These are phyloP conservation scores for Pseudomyrmex flavicornis DNA, from an alignment of 1,140 invertebrate genomes.

Conservation along the genomic window DNA sequence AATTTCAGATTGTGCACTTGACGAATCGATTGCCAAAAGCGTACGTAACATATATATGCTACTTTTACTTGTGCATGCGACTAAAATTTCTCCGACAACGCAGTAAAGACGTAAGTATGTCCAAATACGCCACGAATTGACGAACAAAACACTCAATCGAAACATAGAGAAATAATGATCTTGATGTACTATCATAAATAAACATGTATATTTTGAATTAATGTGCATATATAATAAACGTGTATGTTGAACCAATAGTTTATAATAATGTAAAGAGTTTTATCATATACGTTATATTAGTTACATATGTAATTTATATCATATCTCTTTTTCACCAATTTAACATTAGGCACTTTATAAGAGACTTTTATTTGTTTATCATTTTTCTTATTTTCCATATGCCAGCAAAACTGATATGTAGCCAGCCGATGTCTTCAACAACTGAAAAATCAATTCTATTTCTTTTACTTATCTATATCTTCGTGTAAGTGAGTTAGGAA, in stretches of 20 bases:
- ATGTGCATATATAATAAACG: too few relatives aligned
- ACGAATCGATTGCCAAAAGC: too few relatives aligned
- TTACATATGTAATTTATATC: too few relatives aligned
- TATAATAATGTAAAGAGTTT: too few relatives aligned
- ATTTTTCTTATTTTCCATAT: neutral
- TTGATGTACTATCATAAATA: neutral
- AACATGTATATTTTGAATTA: neutral
- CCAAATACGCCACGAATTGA: constrained; percentile 15
- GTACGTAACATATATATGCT: neutral
- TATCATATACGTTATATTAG: too few relatives aligned
- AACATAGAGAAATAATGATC: neutral
- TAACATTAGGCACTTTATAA: too few relatives aligned
- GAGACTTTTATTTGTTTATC: neutral
- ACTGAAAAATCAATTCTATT: too few relatives aligned
- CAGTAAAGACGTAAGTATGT: constrained; percentile 38
- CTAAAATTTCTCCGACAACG: constrained; percentile 22
- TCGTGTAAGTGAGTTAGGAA: neutral
- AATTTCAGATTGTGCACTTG: neutral
- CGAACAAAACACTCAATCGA: neutral
- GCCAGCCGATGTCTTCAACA: too few relatives aligned
- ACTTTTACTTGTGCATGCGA: constrained; percentile 16
- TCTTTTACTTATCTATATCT: too few relatives aligned
- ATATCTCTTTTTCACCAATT: too few relatives aligned
- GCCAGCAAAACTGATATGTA: neutral
- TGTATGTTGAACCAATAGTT: neutral